These are phyloP conservation scores for Pseudomugil tenellus DNA, from an alignment of 2,797 vertebrate species.

Conservation along the genomic window DNA sequence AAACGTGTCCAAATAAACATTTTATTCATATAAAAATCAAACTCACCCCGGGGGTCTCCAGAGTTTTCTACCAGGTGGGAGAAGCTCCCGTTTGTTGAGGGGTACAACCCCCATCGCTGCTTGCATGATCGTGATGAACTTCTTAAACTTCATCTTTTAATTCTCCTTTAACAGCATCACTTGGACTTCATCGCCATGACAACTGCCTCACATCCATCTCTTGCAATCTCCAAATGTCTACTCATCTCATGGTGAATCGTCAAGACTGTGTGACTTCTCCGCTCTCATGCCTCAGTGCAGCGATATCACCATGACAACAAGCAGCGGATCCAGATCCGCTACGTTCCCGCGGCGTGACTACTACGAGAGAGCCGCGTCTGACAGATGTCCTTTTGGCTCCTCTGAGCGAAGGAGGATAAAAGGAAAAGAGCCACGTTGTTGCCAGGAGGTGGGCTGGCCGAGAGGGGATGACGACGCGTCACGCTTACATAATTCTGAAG, in stretches of 20 bases:
- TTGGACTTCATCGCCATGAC: slow-evolving; percentile 5
- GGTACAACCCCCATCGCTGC: slow-evolving; percentile 92
- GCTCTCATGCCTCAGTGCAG: slow-evolving; percentile 24
- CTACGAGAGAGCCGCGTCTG: slow-evolving; percentile 39
- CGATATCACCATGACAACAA: slow-evolving; percentile 29
- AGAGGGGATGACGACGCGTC: slow-evolving; percentile 75
- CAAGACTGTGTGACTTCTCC: slow-evolving; percentile 16
- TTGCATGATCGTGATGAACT: slow-evolving; percentile 94
- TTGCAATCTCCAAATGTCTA: neutral
- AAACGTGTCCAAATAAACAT: neutral
- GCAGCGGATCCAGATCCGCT: neutral
- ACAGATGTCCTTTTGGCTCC: slow-evolving; percentile 79
- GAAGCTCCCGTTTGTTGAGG: slow-evolving; percentile 92
- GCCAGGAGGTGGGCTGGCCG: slow-evolving; percentile 58
- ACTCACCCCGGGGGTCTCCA: slow-evolving; percentile 95
- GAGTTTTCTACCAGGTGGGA: slow-evolving; percentile 90
- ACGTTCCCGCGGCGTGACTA: slow-evolving; percentile 10
- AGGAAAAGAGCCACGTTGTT: slow-evolving; percentile 69
- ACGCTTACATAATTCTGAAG: slow-evolving; percentile 86
- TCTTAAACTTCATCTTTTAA: slow-evolving; percentile 92
- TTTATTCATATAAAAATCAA: neutral
- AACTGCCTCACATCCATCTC: slow-evolving; percentile 27
- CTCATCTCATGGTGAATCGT: slow-evolving; percentile 24
- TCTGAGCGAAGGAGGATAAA: slow-evolving; percentile 46
- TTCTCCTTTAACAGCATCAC: slow-evolving; percentile 13